phyloP scores from a whole-genome alignment of 2,888 invertebrate genomes.

The Meiosimyza platycephala region DNA sequence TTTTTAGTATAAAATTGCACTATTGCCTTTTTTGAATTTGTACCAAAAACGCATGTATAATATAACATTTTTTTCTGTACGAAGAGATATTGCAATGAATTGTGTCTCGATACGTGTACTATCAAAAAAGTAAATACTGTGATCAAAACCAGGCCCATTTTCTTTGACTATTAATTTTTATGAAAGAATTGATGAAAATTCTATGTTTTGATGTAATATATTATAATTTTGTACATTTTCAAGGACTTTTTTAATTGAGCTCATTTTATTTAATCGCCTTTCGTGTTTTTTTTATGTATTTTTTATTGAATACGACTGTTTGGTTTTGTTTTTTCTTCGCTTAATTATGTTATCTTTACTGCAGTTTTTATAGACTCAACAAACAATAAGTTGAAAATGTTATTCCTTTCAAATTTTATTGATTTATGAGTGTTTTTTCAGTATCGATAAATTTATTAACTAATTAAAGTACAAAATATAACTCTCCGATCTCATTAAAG shows the following conservation, averaged over 20 bases:
- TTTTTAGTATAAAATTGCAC: too few relatives aligned
- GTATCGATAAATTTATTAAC: constrained; percentile 24
- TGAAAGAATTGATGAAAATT: too few relatives aligned
- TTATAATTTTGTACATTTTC: constrained; percentile 18
- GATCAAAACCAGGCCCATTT: too few relatives aligned
- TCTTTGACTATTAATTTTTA: too few relatives aligned
- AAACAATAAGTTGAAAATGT: neutral
- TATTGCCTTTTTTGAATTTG: too few relatives aligned
- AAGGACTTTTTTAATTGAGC: constrained; percentile 7
- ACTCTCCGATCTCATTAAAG: constrained; percentile 29
- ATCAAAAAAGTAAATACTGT: too few relatives aligned
- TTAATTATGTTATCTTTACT: constrained; percentile 3
- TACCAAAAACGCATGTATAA: too few relatives aligned
- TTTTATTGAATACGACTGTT: neutral
- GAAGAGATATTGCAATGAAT: too few relatives aligned
- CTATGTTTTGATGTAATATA: neutral
- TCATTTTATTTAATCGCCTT: neutral
- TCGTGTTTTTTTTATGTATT: neutral
- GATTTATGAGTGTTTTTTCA: constrained; percentile 30
- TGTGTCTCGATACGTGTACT: too few relatives aligned
- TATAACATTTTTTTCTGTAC: too few relatives aligned
- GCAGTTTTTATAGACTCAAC: too few relatives aligned
- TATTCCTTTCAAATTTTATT: constrained; percentile 27
- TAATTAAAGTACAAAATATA: constrained; percentile 38
- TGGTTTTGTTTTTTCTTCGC: constrained; percentile 1